Evolutionary conservation across 1,140 invertebrate genomes (phyloP), one percentile per base, ranked within the genome.

Genomic region (Lepidurus couesii): DNA sequence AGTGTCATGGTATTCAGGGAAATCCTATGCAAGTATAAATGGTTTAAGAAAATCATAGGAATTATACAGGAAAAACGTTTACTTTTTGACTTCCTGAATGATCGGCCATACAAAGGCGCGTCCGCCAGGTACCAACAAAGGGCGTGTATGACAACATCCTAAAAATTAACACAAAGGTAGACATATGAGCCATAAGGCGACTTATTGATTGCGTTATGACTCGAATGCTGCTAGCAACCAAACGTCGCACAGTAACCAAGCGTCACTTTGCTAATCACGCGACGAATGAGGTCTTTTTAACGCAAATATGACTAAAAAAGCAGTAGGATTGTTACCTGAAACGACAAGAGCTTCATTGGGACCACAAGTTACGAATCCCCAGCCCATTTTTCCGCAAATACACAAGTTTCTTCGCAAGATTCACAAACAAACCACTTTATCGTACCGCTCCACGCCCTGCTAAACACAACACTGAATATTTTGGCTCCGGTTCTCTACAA

Each of bases 321-420:
- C 13, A 5, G 53, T 53, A 79, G 73, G 77, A 42, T 42, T 84
- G 85, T 90, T 89, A 97, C 96, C 96, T 87, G 96, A 98, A 81
- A 98, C 95, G 42, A 98, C 95, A 77, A 98, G 88, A 43, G 96
- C 96, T 86, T 98, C 96, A 84, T 98, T 98, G 4, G 97, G 97
- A 47, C 96, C 97, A 86, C 97, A 98, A 80, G 95, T 97, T 80
- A 98, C 95, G 86, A 98, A 98, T 83, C 95, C 95, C 89, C 93
- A 95, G 82, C 91, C 90, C 93, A 95, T 95, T 80, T 76, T 83
- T 47, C 24, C 42, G 53, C 44, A 75, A 80, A 77, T 44, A 13
- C 16, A 65, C 21, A 21, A 13, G 53, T 7, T n/a, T 21, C 21
- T 65, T 65, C 53, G 53, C 53, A 21, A n/a, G 0, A 65, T 65